Percentiles rank a stretch among this genome's conserved stretches.
Evolutionary conservation across 2,888 invertebrate genomes (phyloP).

Genomic region (Leptura quadrifasciata): DNA sequence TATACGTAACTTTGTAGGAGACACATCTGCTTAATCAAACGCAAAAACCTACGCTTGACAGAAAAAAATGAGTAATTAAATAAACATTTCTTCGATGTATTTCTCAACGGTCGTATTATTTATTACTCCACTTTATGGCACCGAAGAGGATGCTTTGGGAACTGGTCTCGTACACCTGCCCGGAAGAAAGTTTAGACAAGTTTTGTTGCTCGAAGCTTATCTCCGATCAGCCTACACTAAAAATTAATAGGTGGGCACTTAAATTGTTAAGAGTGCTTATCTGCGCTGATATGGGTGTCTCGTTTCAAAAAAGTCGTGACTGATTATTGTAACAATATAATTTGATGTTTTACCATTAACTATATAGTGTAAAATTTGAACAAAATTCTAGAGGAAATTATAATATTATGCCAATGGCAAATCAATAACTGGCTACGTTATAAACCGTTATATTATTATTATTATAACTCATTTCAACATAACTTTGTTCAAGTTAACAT

Average conservation of each 20-base stretch:
- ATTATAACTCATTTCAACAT: too few relatives aligned
- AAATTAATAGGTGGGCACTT: conserved; percentile 13
- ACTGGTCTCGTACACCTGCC: not conserved
- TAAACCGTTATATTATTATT: too few relatives aligned
- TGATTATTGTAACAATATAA: not conserved
- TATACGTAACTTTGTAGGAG: not conserved
- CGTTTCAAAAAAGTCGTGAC: not conserved
- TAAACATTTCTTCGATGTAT: not conserved
- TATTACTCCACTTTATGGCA: not conserved
- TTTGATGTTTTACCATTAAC: not conserved
- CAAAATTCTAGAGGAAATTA: too few relatives aligned
- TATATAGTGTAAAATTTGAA: too few relatives aligned
- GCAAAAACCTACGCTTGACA: conserved; percentile 3
- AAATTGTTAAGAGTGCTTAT: conserved; percentile 6
- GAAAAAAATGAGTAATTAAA: not conserved
- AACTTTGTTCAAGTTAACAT: too few relatives aligned
- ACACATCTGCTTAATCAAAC: not conserved
- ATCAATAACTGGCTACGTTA: too few relatives aligned
- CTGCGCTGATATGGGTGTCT: not conserved
- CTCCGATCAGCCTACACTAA: not conserved
- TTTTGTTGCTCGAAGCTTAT: not conserved
- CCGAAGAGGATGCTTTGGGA: too few relatives aligned
- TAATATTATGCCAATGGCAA: too few relatives aligned
- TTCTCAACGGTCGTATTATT: not conserved
- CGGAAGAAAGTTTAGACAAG: not conserved